Evolutionary conservation across 2,888 invertebrate species (phyloP), one percentile per base, ranked within the genome.

Genomic region (Drosophila vallismaia): DNA sequence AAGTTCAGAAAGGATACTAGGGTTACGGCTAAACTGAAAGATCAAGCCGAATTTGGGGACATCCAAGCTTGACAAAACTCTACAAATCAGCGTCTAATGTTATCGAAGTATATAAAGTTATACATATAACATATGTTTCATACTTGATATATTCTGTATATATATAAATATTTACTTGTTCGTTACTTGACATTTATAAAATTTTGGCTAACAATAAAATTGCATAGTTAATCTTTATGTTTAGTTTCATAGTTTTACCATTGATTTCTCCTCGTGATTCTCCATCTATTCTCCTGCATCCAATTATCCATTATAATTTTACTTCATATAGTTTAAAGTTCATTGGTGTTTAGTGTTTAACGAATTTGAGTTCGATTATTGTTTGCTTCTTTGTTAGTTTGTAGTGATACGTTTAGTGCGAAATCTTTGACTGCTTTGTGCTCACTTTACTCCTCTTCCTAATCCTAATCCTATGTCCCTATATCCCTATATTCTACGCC

Each of bases 131-230:
- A 49, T 74, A 75, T 49, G 63, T 36, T 66, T 58, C 58, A 46
- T 48, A 62, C 76, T 81, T 80, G 72, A 74, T 77, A 76, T 72
- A 57, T 70, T 38, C 63, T 75, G 70, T 79, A 73, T 59, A 77
- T 68, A 76, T 71, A 82, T 81, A 77, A 76, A 78, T 74, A 74
- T 77, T 77, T 75, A 54, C 55, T 63, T 74, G 72, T 69, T 86
- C 77, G 72, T 76, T 80, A 85, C 85, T 79, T 72, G 82, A 81
- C 83, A 82, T 72, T 88, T 88, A 76, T 87, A 88, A 77, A 79
- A 84, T 80, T 88, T 86, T 87, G 89, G 89, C 88, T 89, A 86
- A 86, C 88, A 88, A 82, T 88, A 84, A 86, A 80, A 89, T 87
- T 88, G 78, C 88, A 82, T 82, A 84, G 76, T 83, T 75, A 71